Base-by-base conservation (phyloP, 2,797 vertebrate genomes). In the Hyperoplus immaculatus region DNA sequence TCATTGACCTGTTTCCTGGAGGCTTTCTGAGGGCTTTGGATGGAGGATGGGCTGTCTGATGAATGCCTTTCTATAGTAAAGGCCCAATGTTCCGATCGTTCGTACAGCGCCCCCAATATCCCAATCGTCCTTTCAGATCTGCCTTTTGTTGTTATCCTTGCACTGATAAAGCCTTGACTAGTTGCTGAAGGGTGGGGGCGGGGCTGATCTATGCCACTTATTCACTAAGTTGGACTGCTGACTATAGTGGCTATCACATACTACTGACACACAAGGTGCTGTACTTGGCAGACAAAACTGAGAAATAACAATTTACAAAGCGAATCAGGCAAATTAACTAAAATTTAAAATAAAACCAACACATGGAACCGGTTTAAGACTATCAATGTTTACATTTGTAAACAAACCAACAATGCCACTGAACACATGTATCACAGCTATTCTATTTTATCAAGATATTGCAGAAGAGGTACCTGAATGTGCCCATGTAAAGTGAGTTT, bases 1-100 rank as follows among this genome's bases (percentile, higher is more conserved):
- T 86, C 76, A n/a, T 69, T 92, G 90, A 92, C 90, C 90, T 93
- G 88, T 92, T 92, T 93, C 91, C 90, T 87, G 82, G 60, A 90
- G 89, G 89, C 88, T 84, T 88, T 91, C 75, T 80, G 70, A 75
- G 18, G 72, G 69, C 68, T 41, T 50, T 70, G 78, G 82, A 85
- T 76, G 72, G 72, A 81, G 81, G 77, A 83, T 75, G 70, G 42
- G 47, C 57, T 57, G 54, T 56, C 49, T 69, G 51, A 75, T 84
- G 82, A 88, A 90, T 80, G 68, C 56, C 53, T 38, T 29, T 73
- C 36, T 13, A 41, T 38, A 63, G 47, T 68, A 49, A 78, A 55
- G n/a, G 15, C 51, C 29, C 77, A 43, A 16, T 75, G 38, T 55
- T 69, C 29, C 13, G 45, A 59, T 70, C 16, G 0, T 15, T 62